These are phyloP conservation scores for Pelodiscus sinensis DNA, from an alignment of 2,113 vertebrate species.

Conservation along the genomic window DNA sequence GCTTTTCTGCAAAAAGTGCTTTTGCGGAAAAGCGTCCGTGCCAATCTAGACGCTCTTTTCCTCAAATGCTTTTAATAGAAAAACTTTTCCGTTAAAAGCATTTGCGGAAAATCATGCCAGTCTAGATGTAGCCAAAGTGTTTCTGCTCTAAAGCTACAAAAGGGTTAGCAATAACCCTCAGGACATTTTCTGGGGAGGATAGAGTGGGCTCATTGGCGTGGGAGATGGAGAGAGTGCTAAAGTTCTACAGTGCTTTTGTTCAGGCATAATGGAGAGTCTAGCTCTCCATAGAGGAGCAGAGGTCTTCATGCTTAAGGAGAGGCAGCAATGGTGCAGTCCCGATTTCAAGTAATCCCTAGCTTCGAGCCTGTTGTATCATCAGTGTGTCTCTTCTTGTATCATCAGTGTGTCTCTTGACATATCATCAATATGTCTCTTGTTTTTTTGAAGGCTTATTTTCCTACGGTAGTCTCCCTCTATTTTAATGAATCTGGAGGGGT, in stretches of 20 bases:
- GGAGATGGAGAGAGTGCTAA: not conserved
- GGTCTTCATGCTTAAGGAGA: not conserved
- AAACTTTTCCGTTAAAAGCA: too few relatives aligned
- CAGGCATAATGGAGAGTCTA: not conserved
- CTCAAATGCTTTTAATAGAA: too few relatives aligned
- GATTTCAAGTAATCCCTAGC: not conserved
- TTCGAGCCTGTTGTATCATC: not conserved
- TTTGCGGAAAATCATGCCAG: too few relatives aligned
- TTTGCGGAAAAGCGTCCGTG: too few relatives aligned
- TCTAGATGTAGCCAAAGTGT: too few relatives aligned
- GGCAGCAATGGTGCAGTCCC: too few relatives aligned
- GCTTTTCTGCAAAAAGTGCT: too few relatives aligned
- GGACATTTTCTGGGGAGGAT: not conserved
- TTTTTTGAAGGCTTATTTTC: not conserved
- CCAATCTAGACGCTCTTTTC: too few relatives aligned
- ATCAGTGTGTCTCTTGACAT: too few relatives aligned
- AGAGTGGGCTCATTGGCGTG: too few relatives aligned
- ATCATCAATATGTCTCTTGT: not conserved
- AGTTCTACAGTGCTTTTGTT: not conserved
- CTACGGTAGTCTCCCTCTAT: not conserved
- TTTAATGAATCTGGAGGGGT: not conserved
- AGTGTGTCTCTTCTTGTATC: too few relatives aligned
- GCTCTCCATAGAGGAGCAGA: too few relatives aligned
- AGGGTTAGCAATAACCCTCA: not conserved
- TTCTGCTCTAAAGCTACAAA: not conserved